phyloP scores from a whole-genome alignment of 2,113 vertebrate species.

The Bagarius yarrelli region DNA sequence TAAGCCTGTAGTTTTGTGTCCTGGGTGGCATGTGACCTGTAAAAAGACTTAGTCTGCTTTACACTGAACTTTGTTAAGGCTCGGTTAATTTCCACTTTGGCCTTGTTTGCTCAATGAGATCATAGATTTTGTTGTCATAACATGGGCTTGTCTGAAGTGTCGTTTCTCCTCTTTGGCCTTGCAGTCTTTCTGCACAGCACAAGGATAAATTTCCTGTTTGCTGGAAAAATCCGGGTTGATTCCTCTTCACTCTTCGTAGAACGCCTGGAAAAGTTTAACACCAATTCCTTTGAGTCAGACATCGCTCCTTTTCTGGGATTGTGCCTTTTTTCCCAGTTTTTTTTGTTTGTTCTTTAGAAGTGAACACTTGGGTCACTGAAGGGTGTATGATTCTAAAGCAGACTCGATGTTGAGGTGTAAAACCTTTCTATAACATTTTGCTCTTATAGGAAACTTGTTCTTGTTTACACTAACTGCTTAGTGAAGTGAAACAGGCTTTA shows the following conservation, averaged over 20 bases:
- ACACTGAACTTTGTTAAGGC: constrained; percentile 20
- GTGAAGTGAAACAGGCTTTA: constrained; percentile 7
- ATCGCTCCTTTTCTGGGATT: not conserved
- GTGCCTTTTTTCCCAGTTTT: not conserved
- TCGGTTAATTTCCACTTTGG: constrained; percentile 43
- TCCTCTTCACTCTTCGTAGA: not conserved
- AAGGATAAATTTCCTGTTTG: constrained; percentile 40
- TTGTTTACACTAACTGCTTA: not conserved
- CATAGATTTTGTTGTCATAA: constrained; percentile 40
- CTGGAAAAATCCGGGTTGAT: not conserved
- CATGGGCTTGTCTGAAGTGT: constrained; percentile 18
- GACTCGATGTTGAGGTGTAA: not conserved
- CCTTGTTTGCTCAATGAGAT: constrained; percentile 42
- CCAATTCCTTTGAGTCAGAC: not conserved
- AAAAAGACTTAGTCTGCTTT: not conserved
- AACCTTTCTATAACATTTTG: too few relatives aligned
- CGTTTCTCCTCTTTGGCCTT: constrained; percentile 26
- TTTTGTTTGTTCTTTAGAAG: not conserved
- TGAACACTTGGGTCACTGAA: not conserved
- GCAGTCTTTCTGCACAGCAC: constrained; percentile 2
- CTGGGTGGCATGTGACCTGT: not conserved
- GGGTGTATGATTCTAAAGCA: not conserved
- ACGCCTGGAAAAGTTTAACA: not conserved
- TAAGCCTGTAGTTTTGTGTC: not conserved
- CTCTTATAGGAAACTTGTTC: not conserved